phyloP scores from a whole-genome alignment of 2,888 invertebrate genomes.

The Mechanitis messenoides region DNA sequence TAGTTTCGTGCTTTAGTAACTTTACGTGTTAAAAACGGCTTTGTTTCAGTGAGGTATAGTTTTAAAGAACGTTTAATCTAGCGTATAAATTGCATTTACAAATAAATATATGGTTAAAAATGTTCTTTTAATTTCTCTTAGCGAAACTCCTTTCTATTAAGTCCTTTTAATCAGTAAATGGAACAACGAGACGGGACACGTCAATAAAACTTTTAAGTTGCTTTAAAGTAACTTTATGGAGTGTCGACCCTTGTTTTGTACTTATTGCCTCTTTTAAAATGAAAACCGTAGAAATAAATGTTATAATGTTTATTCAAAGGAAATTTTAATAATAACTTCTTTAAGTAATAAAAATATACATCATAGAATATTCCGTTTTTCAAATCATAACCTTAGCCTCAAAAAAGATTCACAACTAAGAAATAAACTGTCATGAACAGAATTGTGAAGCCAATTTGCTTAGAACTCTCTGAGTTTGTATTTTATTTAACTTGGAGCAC shows the following conservation, averaged over 20 bases:
- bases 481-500: slow-evolving; percentile 31
- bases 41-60: too few relatives aligned
- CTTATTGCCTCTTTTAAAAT: slow-evolving; percentile 7
- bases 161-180: slow-evolving; percentile 15
- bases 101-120: neutral
- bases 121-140: slow-evolving; percentile 6
- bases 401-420: slow-evolving; percentile 29
- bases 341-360: neutral
- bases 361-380: neutral
- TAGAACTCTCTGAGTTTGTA: slow-evolving; percentile 29
- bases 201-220: slow-evolving; percentile 13
- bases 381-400: neutral
- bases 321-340: slow-evolving; percentile 1
- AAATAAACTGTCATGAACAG: slow-evolving; percentile 36
- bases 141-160: slow-evolving; percentile 7
- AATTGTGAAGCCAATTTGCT: slow-evolving; percentile 28
- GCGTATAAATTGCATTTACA: neutral
- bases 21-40: too few relatives aligned
- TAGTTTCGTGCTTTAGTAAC: neutral
- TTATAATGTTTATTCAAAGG: slow-evolving; percentile 5
- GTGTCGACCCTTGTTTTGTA: slow-evolving; percentile 11
- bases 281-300: neutral
- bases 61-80: neutral
- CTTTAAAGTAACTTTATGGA: slow-evolving; percentile 13
- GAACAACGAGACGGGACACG: slow-evolving; percentile 11